Percentiles rank a stretch among this genome's conserved stretches.
Evolutionary conservation across 2,888 invertebrate genomes (phyloP).

Genomic region (Girardia tigrina): DNA sequence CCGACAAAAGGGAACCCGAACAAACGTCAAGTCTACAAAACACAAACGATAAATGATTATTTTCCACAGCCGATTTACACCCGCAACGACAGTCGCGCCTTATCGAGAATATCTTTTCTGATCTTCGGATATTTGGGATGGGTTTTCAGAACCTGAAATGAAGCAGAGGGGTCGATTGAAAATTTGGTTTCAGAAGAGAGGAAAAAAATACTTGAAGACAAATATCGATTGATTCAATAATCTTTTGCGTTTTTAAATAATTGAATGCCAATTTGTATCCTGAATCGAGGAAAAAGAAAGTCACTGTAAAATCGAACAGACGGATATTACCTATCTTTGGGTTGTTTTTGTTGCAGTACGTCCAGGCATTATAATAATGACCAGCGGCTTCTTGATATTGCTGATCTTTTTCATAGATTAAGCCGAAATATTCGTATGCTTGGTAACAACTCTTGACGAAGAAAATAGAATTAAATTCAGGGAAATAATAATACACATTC

Average conservation of each 20-base stretch:
- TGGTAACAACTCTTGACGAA: slow-evolving; percentile 63
- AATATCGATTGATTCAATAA: slow-evolving; percentile 78
- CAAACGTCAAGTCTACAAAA: too few species aligned
- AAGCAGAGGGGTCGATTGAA: neutral
- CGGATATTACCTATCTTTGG: slow-evolving; percentile 59
- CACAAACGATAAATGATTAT: too few species aligned
- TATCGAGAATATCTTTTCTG: slow-evolving; percentile 79
- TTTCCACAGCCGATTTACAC: too few species aligned
- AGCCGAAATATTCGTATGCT: slow-evolving; percentile 74
- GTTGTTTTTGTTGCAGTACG: slow-evolving; percentile 65
- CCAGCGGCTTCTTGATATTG: slow-evolving; percentile 69
- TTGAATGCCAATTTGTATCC: slow-evolving; percentile 81
- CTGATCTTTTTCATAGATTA: slow-evolving; percentile 77
- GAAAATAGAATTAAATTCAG: slow-evolving; percentile 28
- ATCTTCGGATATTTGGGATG: slow-evolving; percentile 79
- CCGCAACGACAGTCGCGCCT: slow-evolving; percentile 51
- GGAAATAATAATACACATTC: slow-evolving; percentile 26
- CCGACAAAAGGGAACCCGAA: too few species aligned
- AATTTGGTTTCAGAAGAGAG: neutral
- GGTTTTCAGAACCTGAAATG: slow-evolving; percentile 58
- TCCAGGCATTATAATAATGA: slow-evolving; percentile 75
- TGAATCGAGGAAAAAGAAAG: slow-evolving; percentile 40
- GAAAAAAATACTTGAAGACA: slow-evolving; percentile 57
- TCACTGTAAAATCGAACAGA: neutral
- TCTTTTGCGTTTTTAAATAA: slow-evolving; percentile 70